phyloP scores from a whole-genome alignment of 2,113 vertebrate species.

The Pseudorectes ferrugineus region DNA sequence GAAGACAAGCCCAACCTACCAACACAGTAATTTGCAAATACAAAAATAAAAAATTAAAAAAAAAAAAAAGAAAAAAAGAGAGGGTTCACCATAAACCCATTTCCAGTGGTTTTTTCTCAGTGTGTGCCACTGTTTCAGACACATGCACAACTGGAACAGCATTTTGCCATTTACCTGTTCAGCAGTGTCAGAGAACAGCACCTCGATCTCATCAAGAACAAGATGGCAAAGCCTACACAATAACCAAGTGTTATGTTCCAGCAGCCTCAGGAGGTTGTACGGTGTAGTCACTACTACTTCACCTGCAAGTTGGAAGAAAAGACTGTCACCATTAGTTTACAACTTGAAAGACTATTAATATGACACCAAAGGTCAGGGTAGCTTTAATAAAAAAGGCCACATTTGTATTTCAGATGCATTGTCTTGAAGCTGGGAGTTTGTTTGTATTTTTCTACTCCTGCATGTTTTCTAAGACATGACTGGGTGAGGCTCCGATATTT shows the following conservation, averaged over 20 bases:
- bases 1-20: background rate
- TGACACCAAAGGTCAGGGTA: rapidly evolving
- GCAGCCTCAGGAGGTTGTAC: conserved; percentile 76
- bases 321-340: background rate
- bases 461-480: background rate
- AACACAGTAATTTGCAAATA: background rate
- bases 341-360: background rate
- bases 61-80: no score
- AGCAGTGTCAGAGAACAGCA: conserved; percentile 73
- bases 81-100: rapidly evolving
- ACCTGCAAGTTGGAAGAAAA: conserved; percentile 67
- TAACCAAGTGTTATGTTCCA: conserved; percentile 71
- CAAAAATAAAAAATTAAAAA: background rate
- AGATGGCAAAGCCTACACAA: conserved; percentile 85
- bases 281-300: conserved; percentile 86
- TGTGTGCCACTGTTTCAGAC: background rate
- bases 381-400: background rate
- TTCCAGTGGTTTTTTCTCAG: background rate
- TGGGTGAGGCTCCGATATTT: background rate
- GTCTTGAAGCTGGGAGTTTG: background rate
- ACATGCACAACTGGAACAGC: background rate
- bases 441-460: background rate
- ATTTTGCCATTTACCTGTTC: conserved; percentile 74
- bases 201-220: conserved; percentile 81
- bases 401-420: background rate